phyloP scores from a whole-genome alignment of 2,797 vertebrate species.

The Bovichtus variegatus region DNA sequence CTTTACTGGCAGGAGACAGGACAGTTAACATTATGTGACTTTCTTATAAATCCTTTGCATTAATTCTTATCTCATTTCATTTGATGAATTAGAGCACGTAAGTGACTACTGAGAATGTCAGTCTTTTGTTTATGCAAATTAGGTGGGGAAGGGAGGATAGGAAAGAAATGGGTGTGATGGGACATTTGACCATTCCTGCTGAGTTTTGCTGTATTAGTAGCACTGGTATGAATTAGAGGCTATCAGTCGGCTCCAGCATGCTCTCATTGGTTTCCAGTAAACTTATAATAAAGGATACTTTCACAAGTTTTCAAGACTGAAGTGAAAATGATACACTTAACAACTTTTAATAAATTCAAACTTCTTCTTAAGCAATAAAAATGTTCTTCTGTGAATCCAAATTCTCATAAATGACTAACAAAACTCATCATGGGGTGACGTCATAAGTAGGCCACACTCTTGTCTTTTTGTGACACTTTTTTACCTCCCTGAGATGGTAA shows the following conservation, averaged over 20 bases:
- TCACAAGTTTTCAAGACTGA: not conserved
- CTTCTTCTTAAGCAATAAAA: not conserved
- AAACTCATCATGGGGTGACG: not conserved
- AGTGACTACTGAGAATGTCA: not conserved
- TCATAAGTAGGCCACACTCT: not conserved
- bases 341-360: not conserved
- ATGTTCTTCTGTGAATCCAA: not conserved
- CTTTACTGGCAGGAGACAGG: not conserved
- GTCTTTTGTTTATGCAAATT: too few relatives aligned
- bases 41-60: not conserved
- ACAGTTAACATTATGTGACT: not conserved
- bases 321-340: conserved; percentile 10
- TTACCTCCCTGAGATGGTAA: not conserved
- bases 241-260: not conserved
- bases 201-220: too few relatives aligned
- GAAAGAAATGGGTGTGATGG: too few relatives aligned
- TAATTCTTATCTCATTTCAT: not conserved
- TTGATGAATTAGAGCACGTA: not conserved
- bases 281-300: not conserved
- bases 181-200: too few relatives aligned
- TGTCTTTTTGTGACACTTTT: not conserved
- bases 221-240: too few relatives aligned
- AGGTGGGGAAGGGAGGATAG: too few relatives aligned
- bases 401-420: not conserved
- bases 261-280: not conserved